Base-by-base conservation (phyloP, 2,797 vertebrate genomes). In the Anas flavirostris region DNA sequence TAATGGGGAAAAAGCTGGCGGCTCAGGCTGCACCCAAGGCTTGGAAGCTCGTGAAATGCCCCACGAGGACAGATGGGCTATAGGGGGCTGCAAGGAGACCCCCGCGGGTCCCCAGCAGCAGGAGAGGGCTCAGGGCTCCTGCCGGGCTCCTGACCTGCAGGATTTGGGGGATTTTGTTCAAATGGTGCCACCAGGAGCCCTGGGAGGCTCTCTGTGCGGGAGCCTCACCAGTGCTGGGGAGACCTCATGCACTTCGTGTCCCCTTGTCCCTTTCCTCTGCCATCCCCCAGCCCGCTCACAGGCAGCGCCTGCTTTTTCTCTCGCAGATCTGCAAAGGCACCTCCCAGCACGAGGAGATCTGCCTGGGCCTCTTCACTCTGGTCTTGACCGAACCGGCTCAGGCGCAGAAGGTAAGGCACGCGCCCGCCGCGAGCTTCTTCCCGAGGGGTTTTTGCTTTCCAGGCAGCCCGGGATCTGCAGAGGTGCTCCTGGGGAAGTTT, bases 291-390 rank as follows among this genome's bases (percentile, higher is more conserved):
- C 2, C 23, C 1, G 9, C 44, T 66, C 43, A 22, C 43, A 0
- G 0, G 2, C 0, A 13, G 18, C 43, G 1, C 23, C 89, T 67
- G 15, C 31, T 8, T 16, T 59, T 73, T 25, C 22, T 52, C 12
- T 12, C 58, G 18, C 92, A 99, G 99, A 99, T 99, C 25, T 99
- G 99, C 95, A 99, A 99, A 97, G 99, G 99, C 5, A 97, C 98
- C 35, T 98, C 98, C n/a, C 99, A 99, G 90, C 99, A 99, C 4
- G 99, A 99, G 90, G 99, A 99, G 79, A 97, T 99, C 52, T 99
- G 99, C 96, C 97, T 99, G 83, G 99, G 99, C 10, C 98, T 99
- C 21, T 99, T 99, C 96, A 98, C 98, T 0, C 93, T 99, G 58
- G 98, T 99, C 55, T 98, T 99, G 22, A 99, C 98, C 0, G 99